Evolutionary conservation across 1,140 invertebrate species (phyloP).

Genomic region (Anastrepha obliqua): DNA sequence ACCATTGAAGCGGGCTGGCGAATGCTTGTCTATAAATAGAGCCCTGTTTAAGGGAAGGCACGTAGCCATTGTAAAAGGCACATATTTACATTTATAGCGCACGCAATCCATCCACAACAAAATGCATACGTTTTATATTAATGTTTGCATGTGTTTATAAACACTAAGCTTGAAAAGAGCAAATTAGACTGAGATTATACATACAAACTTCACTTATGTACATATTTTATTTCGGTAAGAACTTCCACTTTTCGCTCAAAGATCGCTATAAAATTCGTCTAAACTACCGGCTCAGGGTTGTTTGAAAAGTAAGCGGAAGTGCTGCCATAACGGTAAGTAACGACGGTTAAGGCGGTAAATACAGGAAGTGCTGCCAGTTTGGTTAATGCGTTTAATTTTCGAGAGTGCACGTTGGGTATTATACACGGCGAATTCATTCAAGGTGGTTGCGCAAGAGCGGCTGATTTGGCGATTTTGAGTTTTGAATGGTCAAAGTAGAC

Average conservation of each 20-base stretch:
- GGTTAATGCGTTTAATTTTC: background rate
- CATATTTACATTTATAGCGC: background rate
- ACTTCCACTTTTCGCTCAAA: background rate
- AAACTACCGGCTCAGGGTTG: background rate
- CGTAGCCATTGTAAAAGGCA: background rate
- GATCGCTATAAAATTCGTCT: background rate
- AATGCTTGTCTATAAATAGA: slow-evolving; percentile 23
- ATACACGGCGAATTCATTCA: no score
- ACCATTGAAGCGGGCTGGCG: background rate
- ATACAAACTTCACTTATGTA: no score
- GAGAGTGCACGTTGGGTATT: no score
- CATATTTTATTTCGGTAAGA: no score
- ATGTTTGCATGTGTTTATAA: background rate
- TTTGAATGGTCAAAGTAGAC: no score
- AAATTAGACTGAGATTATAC: no score
- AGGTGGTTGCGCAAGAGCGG: no score
- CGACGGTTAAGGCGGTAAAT: background rate
- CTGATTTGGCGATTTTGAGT: no score
- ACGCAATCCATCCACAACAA: background rate
- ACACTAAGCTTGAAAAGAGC: background rate
- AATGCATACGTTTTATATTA: background rate
- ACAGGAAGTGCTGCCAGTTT: background rate
- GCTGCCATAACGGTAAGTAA: background rate
- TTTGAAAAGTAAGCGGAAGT: background rate
- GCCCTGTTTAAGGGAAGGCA: slow-evolving; percentile 13